Evolutionary conservation across 53 echinoderm and acorn worm genomes (phyloP).

Genomic region (Hippasteria phrygiana): DNA sequence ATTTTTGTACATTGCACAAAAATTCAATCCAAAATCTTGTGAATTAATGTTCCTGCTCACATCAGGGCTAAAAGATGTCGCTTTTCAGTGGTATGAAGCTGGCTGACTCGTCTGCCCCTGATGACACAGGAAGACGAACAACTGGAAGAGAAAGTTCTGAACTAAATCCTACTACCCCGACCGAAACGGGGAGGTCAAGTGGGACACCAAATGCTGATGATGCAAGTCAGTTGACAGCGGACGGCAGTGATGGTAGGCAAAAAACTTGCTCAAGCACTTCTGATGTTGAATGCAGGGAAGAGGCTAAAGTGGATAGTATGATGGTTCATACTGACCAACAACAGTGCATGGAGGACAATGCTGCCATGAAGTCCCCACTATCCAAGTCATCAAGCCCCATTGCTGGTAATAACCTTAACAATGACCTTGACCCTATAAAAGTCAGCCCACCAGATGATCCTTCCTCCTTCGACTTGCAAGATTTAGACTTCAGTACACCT

Average conservation of each 20-base stretch:
- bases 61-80: conserved; percentile 27
- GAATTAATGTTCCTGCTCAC: too few relatives aligned
- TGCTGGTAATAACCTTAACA: neutral
- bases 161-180: neutral
- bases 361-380: neutral
- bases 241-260: neutral
- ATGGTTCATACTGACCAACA: neutral
- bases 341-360: neutral
- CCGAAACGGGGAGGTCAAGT: neutral
- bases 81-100: conserved; percentile 54
- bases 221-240: neutral
- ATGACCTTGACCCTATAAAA: conserved; percentile 45
- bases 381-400: neutral
- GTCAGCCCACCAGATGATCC: neutral
- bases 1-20: too few relatives aligned
- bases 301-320: neutral
- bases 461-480: conserved; percentile 24
- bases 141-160: neutral
- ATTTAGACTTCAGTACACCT: conserved; percentile 33
- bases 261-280: neutral
- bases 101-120: neutral
- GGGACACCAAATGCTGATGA: neutral
- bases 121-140: neutral
- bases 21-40: too few relatives aligned
- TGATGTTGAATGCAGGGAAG: neutral